phyloP scores from a whole-genome alignment of 2,113 vertebrate genomes.

The Anoura caudifer region DNA sequence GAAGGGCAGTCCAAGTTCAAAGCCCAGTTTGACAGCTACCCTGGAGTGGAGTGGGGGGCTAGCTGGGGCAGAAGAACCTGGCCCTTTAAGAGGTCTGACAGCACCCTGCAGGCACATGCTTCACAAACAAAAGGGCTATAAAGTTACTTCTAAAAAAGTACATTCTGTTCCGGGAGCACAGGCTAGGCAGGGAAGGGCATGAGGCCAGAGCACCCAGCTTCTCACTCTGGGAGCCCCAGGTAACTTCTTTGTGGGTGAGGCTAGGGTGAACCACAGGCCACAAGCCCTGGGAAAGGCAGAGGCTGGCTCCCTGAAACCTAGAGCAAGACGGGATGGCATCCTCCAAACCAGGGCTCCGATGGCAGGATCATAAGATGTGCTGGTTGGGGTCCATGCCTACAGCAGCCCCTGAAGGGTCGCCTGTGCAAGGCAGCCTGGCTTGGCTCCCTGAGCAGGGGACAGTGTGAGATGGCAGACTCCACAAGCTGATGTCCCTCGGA shows the following conservation, averaged over 20 bases:
- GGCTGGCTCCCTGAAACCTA: not conserved
- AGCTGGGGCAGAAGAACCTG: not conserved
- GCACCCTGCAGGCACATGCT: conserved; percentile 17
- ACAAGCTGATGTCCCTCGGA: not conserved
- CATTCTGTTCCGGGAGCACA: conserved; percentile 44
- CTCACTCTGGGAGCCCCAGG: conserved; percentile 24
- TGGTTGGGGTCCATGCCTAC: not conserved
- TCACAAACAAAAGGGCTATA: conserved; percentile 62
- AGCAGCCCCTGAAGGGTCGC: not conserved
- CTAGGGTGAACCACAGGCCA: conserved; percentile 44
- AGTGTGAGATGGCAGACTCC: not conserved
- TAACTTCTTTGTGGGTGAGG: conserved; percentile 42
- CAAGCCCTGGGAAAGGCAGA: not conserved
- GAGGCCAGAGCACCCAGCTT: conserved; percentile 54
- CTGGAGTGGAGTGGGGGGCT: not conserved
- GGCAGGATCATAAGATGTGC: not conserved
- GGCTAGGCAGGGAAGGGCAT: conserved; percentile 37
- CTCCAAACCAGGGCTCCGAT: not conserved
- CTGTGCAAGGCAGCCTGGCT: not conserved
- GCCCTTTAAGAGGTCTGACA: conserved; percentile 59
- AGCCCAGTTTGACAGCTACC: not conserved
- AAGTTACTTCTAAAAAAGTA: conserved; percentile 69
- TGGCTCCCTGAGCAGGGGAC: not conserved
- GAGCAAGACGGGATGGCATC: not conserved
- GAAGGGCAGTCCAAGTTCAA: not conserved